phyloP scores from a whole-genome alignment of 2,797 vertebrate species.

The Spondyliosoma cantharus region DNA sequence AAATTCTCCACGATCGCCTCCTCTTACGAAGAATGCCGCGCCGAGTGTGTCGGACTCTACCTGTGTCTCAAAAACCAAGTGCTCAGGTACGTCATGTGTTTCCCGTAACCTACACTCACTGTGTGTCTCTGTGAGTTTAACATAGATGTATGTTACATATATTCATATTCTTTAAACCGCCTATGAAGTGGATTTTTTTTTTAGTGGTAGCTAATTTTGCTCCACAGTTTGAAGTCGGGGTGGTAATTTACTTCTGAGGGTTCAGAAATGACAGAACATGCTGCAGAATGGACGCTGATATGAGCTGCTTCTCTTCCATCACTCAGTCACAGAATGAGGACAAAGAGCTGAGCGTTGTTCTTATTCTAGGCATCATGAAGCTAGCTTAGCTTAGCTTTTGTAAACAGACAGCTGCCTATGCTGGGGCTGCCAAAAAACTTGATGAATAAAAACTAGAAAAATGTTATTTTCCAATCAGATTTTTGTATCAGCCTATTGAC shows the following conservation, averaged over 20 bases:
- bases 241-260: not conserved
- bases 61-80: conserved; percentile 90
- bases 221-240: not conserved
- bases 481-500: too few species aligned
- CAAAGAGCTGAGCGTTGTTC: not conserved
- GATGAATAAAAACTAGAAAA: not conserved
- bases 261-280: not conserved
- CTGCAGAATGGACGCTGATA: not conserved
- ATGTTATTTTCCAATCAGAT: not conserved
- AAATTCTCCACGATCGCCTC: conserved; percentile 94
- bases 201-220: not conserved
- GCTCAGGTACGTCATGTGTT: conserved; percentile 81
- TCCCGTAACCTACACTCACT: not conserved
- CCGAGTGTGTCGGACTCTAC: conserved; percentile 93
- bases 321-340: not conserved
- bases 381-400: not conserved
- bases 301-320: not conserved
- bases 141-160: not conserved
- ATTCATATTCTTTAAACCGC: not conserved
- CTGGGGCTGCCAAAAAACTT: not conserved
- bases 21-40: conserved; percentile 92
- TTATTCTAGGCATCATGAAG: not conserved
- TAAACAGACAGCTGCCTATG: not conserved
- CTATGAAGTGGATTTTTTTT: not conserved
- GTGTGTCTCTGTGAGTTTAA: not conserved